These are phyloP conservation scores for Chaetoderma sp. DNA, from an alignment of 2,888 invertebrate species.

Conservation along the genomic window DNA sequence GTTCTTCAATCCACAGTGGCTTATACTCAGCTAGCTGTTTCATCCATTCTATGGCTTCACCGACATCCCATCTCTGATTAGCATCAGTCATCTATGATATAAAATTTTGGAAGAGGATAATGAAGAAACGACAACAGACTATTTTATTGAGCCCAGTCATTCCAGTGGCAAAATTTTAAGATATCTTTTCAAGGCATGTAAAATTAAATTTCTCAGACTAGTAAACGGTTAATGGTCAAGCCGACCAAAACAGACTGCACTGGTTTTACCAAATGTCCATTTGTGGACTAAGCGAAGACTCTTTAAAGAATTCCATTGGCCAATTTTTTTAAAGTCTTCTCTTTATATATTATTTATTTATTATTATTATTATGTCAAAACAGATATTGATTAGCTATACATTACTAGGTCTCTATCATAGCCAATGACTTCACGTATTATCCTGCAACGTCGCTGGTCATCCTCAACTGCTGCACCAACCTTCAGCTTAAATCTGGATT, in stretches of 20 bases:
- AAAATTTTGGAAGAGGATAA: too few species aligned
- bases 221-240: too few species aligned
- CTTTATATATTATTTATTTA: too few species aligned
- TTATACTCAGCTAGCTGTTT: slow-evolving; percentile 79
- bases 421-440: slow-evolving; percentile 82
- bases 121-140: neutral
- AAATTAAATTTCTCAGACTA: neutral
- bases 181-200: neutral
- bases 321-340: too few species aligned
- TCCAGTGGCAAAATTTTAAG: too few species aligned
- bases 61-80: slow-evolving; percentile 78
- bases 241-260: too few species aligned
- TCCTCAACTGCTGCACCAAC: slow-evolving; percentile 82
- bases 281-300: too few species aligned
- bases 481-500: slow-evolving; percentile 81
- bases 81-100: slow-evolving; percentile 72
- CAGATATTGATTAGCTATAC: neutral
- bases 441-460: slow-evolving; percentile 78
- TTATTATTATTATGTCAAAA: neutral
- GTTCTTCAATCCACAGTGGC: slow-evolving; percentile 89
- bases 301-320: too few species aligned
- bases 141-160: too few species aligned
- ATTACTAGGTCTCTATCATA: slow-evolving; percentile 78
- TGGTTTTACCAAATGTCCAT: too few species aligned
- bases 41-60: slow-evolving; percentile 87